Conservation (phyloP, 2,888 invertebrate genomes). For the Drosophila macrospina region DNA sequence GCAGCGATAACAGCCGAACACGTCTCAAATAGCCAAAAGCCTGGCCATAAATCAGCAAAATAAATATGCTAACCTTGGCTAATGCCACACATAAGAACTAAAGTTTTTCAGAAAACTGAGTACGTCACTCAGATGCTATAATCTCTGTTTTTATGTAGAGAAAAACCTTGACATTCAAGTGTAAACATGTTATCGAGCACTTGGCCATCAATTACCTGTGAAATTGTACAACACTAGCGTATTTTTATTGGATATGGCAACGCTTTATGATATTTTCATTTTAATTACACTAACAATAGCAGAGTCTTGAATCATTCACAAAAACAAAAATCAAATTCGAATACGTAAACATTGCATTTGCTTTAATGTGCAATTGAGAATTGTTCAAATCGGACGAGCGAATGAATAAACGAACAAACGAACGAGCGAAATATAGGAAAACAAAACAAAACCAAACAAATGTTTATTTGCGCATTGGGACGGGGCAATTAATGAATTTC, state of each 20-base stretch:
- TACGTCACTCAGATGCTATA: no score
- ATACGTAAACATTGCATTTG: constrained; percentile 57
- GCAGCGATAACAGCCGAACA: constrained; percentile 18
- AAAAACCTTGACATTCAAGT: not conserved
- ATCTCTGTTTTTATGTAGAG: no score
- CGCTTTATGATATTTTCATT: constrained; percentile 25
- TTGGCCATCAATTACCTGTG: constrained; percentile 10
- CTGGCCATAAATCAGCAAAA: constrained; percentile 36
- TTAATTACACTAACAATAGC: constrained; percentile 39
- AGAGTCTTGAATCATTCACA: constrained; percentile 20
- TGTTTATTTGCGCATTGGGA: constrained; percentile 71
- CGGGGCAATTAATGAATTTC: constrained; percentile 72
- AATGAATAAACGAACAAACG: constrained; percentile 25
- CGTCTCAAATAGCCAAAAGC: constrained; percentile 14
- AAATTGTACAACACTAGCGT: constrained; percentile 14
- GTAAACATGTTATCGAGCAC: constrained; percentile 17
- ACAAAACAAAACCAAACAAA: constrained; percentile 42
- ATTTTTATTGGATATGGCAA: not conserved
- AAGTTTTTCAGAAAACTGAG: no score
- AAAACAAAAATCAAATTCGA: constrained; percentile 28
- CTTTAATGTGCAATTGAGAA: constrained; percentile 52
- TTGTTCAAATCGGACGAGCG: constrained; percentile 33
- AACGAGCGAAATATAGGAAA: constrained; percentile 30
- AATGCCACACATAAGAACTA: not conserved
- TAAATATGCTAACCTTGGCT: constrained; percentile 7